phyloP scores from a whole-genome alignment of 2,113 vertebrate genomes.

The Odontophorus gujanensis region DNA sequence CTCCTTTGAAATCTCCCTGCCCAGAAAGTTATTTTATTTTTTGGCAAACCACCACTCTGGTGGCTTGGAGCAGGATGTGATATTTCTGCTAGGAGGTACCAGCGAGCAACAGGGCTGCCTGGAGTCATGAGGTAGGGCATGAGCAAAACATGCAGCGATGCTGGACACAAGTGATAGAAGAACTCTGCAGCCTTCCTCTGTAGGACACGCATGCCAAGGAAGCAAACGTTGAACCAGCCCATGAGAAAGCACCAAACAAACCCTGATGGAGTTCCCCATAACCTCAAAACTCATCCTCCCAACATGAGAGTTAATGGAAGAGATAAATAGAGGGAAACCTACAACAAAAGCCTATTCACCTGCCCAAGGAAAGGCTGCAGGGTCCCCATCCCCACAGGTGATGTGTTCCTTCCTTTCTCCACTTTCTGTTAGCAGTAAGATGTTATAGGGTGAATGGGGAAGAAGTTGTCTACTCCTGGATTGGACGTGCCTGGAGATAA shows the following conservation, averaged over 20 bases:
- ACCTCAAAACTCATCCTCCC: not conserved
- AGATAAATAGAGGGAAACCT: not conserved
- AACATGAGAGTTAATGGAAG: not conserved
- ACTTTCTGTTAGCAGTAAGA: not conserved
- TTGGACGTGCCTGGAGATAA: not conserved
- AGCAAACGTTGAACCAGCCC: not conserved
- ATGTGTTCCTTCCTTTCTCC: not conserved
- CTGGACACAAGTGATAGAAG: not conserved
- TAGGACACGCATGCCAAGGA: not conserved
- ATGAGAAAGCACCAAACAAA: not conserved
- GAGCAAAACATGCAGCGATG: not conserved
- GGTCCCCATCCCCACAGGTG: no score
- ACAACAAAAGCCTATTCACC: not conserved
- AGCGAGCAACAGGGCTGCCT: not conserved
- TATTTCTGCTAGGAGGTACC: not conserved
- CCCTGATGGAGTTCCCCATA: not conserved
- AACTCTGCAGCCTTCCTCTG: not conserved
- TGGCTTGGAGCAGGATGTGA: not conserved
- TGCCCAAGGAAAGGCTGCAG: not conserved
- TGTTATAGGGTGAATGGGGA: rapidly evolving
- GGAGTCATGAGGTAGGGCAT: not conserved
- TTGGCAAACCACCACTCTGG: not conserved
- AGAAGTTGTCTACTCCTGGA: not conserved
- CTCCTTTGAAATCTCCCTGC: not conserved
- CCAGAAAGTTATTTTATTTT: not conserved